Conservation (phyloP, 2,888 invertebrate species). For the Gastrophysa polygoni region DNA sequence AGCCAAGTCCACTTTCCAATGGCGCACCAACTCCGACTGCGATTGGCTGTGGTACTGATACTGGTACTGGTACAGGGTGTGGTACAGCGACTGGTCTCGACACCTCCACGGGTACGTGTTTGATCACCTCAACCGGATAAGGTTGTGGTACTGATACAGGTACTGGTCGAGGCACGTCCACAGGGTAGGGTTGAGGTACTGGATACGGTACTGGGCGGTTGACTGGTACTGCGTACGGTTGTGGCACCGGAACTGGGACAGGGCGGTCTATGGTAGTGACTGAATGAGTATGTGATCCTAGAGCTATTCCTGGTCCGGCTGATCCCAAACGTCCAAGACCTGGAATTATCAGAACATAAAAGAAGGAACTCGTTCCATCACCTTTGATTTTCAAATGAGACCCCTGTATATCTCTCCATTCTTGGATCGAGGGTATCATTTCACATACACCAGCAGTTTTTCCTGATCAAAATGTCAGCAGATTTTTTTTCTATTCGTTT, state of each 20-base stretch:
- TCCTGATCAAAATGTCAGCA: too few relatives aligned
- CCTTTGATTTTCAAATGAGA: too few relatives aligned
- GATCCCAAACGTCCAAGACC: conserved; percentile 30
- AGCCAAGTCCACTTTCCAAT: conserved; percentile 27
- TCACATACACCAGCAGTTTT: too few relatives aligned
- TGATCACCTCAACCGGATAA: conserved; percentile 61
- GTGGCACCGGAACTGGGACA: conserved; percentile 61
- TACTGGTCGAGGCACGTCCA: conserved; percentile 60
- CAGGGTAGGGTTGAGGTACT: conserved; percentile 51
- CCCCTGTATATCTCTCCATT: too few relatives aligned
- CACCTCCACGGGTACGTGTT: conserved; percentile 48
- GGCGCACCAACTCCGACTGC: conserved; percentile 42
- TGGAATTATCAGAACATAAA: too few relatives aligned
- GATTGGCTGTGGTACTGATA: conserved; percentile 47
- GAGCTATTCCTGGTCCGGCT: conserved; percentile 36
- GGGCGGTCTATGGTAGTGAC: conserved; percentile 59
- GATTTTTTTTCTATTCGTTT: too few relatives aligned
- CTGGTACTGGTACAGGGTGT: conserved; percentile 41
- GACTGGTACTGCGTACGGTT: conserved; percentile 51
- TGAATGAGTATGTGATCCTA: conserved; percentile 40
- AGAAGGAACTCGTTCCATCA: too few relatives aligned
- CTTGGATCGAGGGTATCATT: too few relatives aligned
- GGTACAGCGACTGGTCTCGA: conserved; percentile 49
- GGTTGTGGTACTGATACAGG: conserved; percentile 45
- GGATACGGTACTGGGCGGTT: conserved; percentile 50